Evolutionary conservation across 2,888 invertebrate genomes (phyloP).

Genomic region (Hypomecis atomaria): DNA sequence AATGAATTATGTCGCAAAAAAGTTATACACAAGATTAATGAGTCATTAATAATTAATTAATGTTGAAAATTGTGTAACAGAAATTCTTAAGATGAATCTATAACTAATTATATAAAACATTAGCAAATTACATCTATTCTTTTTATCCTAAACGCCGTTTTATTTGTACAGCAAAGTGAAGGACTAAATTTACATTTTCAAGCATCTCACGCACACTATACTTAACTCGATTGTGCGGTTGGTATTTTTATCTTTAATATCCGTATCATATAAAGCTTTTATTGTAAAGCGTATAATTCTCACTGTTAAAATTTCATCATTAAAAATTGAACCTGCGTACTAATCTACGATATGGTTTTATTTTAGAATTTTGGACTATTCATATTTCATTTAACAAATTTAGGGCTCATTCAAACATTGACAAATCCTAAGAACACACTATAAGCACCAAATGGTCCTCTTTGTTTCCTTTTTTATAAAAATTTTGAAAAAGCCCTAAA

Average conservation of each 20-base stretch:
- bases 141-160: slow-evolving; percentile 19
- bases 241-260: slow-evolving; percentile 59
- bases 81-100: no score
- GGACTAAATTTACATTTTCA: slow-evolving; percentile 31
- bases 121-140: neutral
- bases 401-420: slow-evolving; percentile 52
- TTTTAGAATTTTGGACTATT: slow-evolving; percentile 55
- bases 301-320: slow-evolving; percentile 57
- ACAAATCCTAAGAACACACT: slow-evolving; percentile 47
- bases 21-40: no score
- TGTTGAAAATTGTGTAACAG: no score
- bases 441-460: slow-evolving; percentile 48
- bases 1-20: no score
- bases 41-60: no score
- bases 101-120: neutral
- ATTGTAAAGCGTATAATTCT: slow-evolving; percentile 61
- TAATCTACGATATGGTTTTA: slow-evolving; percentile 70
- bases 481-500: slow-evolving; percentile 49
- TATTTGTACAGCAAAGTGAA: slow-evolving; percentile 28
- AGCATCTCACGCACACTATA: slow-evolving; percentile 39
- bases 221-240: slow-evolving; percentile 68
- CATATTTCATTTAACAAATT: slow-evolving; percentile 34
- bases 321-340: slow-evolving; percentile 57
- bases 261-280: slow-evolving; percentile 40
- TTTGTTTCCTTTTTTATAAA: slow-evolving; percentile 44